phyloP scores from a whole-genome alignment of 2,113 vertebrate species.

The Scopus umbretta region DNA sequence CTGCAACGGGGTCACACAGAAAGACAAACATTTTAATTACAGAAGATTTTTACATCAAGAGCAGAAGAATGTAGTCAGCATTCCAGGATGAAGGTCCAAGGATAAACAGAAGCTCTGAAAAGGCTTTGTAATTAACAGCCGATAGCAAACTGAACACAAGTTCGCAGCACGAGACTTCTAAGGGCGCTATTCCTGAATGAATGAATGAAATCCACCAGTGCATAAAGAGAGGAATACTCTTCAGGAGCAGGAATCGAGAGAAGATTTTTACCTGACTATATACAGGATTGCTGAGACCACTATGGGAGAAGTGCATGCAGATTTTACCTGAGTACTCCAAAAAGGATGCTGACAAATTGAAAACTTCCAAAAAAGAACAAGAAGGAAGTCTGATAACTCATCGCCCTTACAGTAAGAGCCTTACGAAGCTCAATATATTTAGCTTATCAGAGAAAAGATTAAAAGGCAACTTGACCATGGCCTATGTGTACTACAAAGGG shows the following conservation, averaged over 20 bases:
- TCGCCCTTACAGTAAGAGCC: not conserved
- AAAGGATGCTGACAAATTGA: not conserved
- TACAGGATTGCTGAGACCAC: not conserved
- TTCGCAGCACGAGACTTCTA: not conserved
- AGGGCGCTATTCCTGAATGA: not conserved
- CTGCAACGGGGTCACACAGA: accelerated
- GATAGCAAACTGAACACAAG: not conserved
- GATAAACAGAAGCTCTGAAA: not conserved
- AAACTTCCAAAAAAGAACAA: not conserved
- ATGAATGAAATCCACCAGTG: not conserved
- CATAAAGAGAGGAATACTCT: not conserved
- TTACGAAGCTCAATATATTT: not conserved
- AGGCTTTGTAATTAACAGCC: not conserved
- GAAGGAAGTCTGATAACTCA: not conserved
- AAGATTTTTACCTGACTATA: not conserved
- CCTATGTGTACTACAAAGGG: not conserved
- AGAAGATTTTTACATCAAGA: not conserved
- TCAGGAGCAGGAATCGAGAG: not conserved
- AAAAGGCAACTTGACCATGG: not conserved
- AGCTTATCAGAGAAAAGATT: not conserved
- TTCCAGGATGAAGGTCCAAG: not conserved
- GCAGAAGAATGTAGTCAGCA: not conserved
- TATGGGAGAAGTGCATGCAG: not conserved
- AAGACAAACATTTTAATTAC: accelerated
- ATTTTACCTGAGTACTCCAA: not conserved